Percentiles rank a stretch among this genome's conserved stretches.
Evolutionary conservation across 2,888 invertebrate species (phyloP).

Genomic region (Trissoscelio sp.): DNA sequence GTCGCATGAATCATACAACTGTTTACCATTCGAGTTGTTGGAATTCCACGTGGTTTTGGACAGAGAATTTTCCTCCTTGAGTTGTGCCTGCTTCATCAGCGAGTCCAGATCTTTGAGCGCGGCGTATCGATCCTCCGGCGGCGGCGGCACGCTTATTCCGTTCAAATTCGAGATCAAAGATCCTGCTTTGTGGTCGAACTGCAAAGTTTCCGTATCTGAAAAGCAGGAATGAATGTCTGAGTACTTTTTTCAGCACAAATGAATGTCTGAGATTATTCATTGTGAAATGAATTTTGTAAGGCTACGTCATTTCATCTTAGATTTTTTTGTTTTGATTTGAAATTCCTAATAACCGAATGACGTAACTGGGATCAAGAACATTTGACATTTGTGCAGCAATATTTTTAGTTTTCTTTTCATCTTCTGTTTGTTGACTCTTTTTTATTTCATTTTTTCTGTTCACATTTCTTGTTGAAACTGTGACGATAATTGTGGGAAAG

Average conservation of each 20-base stretch:
- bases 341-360: constrained; percentile 2
- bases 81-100: constrained; percentile 84
- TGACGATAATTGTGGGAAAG: constrained; percentile 22
- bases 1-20: constrained; percentile 31
- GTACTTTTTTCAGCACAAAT: background rate
- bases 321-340: constrained; percentile 26
- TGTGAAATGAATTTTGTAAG: too few relatives aligned
- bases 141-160: constrained; percentile 77
- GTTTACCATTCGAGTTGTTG: constrained; percentile 74
- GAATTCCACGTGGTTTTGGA: constrained; percentile 77
- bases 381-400: background rate
- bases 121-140: constrained; percentile 95
- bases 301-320: constrained; percentile 2
- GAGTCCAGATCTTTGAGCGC: constrained; percentile 96
- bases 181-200: constrained; percentile 71
- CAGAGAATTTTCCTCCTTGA: constrained; percentile 78
- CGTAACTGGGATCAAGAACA: background rate
- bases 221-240: background rate
- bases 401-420: background rate
- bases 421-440: background rate
- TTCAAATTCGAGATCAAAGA: constrained; percentile 76
- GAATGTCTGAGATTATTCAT: background rate
- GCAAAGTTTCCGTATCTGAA: constrained; percentile 65
- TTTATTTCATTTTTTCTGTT: background rate
- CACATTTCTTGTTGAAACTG: background rate